Evolutionary conservation across 2,797 vertebrate genomes (phyloP), one percentile per base, ranked within the genome.

Genomic region (Otus scops): DNA sequence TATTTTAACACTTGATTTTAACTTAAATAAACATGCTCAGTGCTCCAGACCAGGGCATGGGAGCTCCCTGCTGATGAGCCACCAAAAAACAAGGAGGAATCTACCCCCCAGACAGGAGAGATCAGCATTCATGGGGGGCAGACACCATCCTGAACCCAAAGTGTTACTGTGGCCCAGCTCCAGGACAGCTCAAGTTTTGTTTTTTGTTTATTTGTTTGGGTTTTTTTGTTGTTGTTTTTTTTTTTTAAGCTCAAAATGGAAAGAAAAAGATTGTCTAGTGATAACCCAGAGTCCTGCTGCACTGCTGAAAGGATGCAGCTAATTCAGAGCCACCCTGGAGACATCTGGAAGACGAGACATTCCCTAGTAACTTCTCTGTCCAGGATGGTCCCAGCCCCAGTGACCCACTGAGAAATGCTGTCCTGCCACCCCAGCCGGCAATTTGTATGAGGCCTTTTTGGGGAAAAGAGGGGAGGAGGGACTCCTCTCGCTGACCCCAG

Each of bases 401-500:
- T 7, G 56, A 89, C 87, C 67, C 0, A 26, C 87, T 87, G 91
- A 48, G 89, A 93, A 89, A 56, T 0, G 4, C 89, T 92, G 89
- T 63, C 84, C 86, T 57, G 24, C 13, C 0, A 10, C 84, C 85
- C 85, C 1, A 3, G 50, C 20, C 13, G 3, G 64, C 96, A 91
- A 91, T 94, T 95, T 97, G 96, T 38, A 80, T 65, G 21, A 74
- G 88, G 79, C 41, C 30, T 93, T 95, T 80, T 50, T 6, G 11
- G 98, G 97, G 96, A 96, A 86, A 4, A 32, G 13, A 3, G 3
- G 15, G 34, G 13, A 70, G 73, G 85, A 81, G 34, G 32, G 97
- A 97, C 98, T 75, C 26, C 93, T 97, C 96, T 98, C 95, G 96
- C 98, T 98, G 98, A 98, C 98, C 98, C 98, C 98, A 97, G 98